These are phyloP conservation scores for Drosophila percnosoma DNA, from an alignment of 2,888 invertebrate genomes.

Conservation along the genomic window DNA sequence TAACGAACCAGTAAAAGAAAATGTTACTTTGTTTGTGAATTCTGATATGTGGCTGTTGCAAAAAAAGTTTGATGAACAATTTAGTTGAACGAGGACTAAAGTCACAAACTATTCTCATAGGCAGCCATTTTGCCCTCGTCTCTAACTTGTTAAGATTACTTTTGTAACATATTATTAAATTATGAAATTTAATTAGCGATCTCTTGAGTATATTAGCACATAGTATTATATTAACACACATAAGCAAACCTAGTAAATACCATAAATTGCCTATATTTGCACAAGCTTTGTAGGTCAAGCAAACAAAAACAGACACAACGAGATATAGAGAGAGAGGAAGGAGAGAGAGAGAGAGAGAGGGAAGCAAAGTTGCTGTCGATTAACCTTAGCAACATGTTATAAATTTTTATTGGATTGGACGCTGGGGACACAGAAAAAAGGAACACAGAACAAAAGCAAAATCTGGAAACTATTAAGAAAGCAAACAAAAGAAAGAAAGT, in stretches of 20 bases:
- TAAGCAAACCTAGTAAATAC: slow-evolving; percentile 14
- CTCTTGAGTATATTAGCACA: slow-evolving; percentile 10
- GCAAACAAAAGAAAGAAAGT: slow-evolving; percentile 49
- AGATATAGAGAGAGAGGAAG: neutral
- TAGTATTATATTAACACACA: slow-evolving; percentile 19
- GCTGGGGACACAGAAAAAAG: slow-evolving; percentile 18
- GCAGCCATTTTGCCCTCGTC: neutral
- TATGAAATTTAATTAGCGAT: slow-evolving; percentile 34
- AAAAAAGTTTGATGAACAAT: neutral
- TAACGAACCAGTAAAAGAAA: slow-evolving; percentile 15
- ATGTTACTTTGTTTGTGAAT: neutral
- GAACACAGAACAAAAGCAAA: slow-evolving; percentile 10
- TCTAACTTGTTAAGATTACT: neutral
- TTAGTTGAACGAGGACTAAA: neutral
- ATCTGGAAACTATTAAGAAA: slow-evolving; percentile 63
- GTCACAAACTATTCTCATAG: neutral
- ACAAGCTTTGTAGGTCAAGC: slow-evolving; percentile 14
- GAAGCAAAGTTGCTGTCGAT: slow-evolving; percentile 42
- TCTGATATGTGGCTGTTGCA: slow-evolving; percentile 1
- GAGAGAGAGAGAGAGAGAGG: neutral
- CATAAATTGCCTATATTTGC: slow-evolving; percentile 2
- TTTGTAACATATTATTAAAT: neutral
- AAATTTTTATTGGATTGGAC: slow-evolving; percentile 62
- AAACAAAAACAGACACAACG: slow-evolving; percentile 7
- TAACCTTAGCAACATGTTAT: slow-evolving; percentile 63